These are phyloP conservation scores for Alentia gelatinosa DNA, from an alignment of 2,888 invertebrate genomes.

Conservation along the genomic window DNA sequence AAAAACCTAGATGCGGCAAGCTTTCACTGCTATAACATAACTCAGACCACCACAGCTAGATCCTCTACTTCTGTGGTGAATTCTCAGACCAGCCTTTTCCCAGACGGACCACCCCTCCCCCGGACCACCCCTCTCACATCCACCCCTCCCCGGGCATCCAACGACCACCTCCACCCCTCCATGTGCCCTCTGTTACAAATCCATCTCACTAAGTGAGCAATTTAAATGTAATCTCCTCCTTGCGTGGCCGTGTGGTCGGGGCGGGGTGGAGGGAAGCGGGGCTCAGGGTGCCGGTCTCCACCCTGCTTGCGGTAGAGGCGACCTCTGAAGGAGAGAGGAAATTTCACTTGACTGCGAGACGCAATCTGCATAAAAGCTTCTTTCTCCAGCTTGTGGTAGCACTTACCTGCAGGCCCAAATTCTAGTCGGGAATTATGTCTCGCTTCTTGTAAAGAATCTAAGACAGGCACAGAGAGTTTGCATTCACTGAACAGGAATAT, in stretches of 20 bases:
- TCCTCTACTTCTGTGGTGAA: too few species aligned
- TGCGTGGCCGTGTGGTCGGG: neutral
- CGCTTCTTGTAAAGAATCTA: neutral
- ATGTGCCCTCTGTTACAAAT: neutral
- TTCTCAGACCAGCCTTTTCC: neutral
- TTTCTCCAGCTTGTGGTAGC: neutral
- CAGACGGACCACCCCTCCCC: neutral
- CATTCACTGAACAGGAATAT: neutral
- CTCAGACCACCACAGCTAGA: too few species aligned
- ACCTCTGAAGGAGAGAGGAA: neutral
- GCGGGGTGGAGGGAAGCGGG: neutral
- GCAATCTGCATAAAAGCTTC: conserved; percentile 3
- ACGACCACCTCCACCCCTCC: neutral
- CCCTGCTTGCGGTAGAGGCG: neutral
- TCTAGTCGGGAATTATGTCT: neutral
- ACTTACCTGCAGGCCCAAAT: neutral
- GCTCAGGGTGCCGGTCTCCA: neutral
- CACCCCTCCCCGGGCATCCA: neutral
- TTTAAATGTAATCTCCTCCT: conserved; percentile 5
- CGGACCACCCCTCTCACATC: neutral
- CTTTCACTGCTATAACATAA: too few species aligned
- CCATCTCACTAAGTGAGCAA: conserved; percentile 11
- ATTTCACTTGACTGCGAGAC: neutral
- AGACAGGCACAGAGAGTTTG: neutral
- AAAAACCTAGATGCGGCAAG: too few species aligned